These are phyloP conservation scores for Cheiracanthium punctorium DNA, from an alignment of 2,888 invertebrate species.

Conservation along the genomic window DNA sequence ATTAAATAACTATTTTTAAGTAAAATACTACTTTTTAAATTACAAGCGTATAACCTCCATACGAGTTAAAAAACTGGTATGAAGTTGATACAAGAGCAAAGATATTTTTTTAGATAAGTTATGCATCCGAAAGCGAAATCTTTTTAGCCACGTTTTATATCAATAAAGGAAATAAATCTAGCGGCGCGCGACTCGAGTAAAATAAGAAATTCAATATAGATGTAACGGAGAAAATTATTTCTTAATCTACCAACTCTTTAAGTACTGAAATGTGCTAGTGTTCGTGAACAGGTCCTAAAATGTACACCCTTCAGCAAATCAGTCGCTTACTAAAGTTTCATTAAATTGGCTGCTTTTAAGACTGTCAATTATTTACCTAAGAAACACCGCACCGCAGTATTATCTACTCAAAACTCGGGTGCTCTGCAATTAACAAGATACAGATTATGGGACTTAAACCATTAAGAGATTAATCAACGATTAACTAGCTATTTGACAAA, in stretches of 20 bases:
- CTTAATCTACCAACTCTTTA: background rate
- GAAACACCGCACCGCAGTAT: constrained; percentile 53
- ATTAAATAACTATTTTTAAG: no score
- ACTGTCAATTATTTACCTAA: constrained; percentile 67
- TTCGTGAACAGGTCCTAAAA: constrained; percentile 3
- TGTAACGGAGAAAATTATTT: background rate
- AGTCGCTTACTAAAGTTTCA: constrained; percentile 24
- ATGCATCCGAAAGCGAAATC: no score
- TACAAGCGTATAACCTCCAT: no score
- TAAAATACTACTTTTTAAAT: no score
- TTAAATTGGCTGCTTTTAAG: constrained; percentile 41
- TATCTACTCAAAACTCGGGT: constrained; percentile 59
- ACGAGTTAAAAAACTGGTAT: no score
- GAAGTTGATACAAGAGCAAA: no score
- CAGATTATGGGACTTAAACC: constrained; percentile 65
- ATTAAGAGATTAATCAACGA: constrained; percentile 69
- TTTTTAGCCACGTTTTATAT: no score
- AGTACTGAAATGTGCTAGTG: background rate
- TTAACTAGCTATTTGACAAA: constrained; percentile 69
- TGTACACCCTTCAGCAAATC: constrained; percentile 26
- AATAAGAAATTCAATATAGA: no score
- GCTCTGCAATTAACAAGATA: constrained; percentile 64
- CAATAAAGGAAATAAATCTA: no score
- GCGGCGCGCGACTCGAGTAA: no score
- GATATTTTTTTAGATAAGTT: no score